These are phyloP conservation scores for Hypolimnas misippus DNA, from an alignment of 2,888 invertebrate species.

Conservation along the genomic window DNA sequence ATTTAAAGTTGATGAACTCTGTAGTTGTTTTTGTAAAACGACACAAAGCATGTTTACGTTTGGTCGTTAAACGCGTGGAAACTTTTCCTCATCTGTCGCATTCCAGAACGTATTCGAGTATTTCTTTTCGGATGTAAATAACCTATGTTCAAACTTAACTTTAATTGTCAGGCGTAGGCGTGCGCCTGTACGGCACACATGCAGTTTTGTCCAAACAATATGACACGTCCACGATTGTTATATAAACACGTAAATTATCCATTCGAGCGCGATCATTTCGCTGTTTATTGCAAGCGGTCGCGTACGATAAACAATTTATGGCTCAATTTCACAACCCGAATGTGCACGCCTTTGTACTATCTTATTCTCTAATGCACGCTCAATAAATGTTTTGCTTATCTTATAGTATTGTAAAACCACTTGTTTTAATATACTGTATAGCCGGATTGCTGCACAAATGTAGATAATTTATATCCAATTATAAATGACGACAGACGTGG, in stretches of 20 bases:
- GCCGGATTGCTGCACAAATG: background rate
- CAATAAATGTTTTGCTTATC: constrained; percentile 29
- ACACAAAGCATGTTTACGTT: constrained; percentile 14
- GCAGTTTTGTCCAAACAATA: constrained; percentile 21
- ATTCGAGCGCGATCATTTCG: constrained; percentile 43
- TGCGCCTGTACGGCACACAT: constrained; percentile 8
- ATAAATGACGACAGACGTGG: background rate
- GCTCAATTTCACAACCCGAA: constrained; percentile 40
- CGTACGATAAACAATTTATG: constrained; percentile 46
- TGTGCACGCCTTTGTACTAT: constrained; percentile 19
- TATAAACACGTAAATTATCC: constrained; percentile 41
- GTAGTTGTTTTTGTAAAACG: background rate
- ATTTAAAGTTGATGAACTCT: background rate
- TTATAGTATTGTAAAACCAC: constrained; percentile 21
- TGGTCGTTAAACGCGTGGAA: background rate
- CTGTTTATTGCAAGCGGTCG: constrained; percentile 46
- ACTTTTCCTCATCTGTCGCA: background rate
- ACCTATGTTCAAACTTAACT: constrained; percentile 22
- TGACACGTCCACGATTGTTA: constrained; percentile 24
- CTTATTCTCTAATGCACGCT: constrained; percentile 27
- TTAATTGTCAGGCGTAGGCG: constrained; percentile 27
- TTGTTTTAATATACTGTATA: constrained; percentile 5
- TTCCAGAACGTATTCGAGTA: background rate
- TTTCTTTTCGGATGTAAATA: constrained; percentile 1
- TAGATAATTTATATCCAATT: constrained; percentile 9